Percentiles rank a stretch among this genome's conserved stretches.
Evolutionary conservation across 2,888 invertebrate genomes (phyloP).

Genomic region (Troglohyphantes excavatus): DNA sequence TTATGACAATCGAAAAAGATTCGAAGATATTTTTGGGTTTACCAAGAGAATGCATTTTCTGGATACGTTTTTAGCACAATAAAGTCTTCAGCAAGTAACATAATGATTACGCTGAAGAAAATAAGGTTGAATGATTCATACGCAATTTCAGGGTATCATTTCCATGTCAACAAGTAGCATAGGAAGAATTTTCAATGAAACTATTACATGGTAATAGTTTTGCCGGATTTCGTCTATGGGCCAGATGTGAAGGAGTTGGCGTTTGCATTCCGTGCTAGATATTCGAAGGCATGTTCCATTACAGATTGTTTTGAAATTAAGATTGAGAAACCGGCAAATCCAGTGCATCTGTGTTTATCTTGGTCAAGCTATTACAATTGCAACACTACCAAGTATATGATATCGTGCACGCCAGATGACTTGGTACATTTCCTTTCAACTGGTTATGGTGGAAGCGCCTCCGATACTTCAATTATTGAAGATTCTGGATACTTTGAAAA

Average conservation of each 20-base stretch:
- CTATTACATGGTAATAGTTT: no score
- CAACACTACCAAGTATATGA: not conserved
- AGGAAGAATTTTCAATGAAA: no score
- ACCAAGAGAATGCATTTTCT: no score
- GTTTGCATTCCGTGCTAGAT: not conserved
- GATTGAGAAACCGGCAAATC: not conserved
- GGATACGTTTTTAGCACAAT: no score
- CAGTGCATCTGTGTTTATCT: not conserved
- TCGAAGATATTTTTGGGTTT: no score
- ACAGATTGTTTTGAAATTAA: not conserved
- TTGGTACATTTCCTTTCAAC: not conserved
- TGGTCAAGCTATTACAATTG: not conserved
- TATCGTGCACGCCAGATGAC: not conserved
- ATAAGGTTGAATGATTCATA: no score
- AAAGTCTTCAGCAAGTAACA: no score
- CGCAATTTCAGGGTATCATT: no score
- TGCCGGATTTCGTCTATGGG: no score
- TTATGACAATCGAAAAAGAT: no score
- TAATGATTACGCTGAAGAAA: no score
- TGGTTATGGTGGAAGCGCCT: not conserved
- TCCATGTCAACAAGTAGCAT: no score
- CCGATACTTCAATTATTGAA: not conserved
- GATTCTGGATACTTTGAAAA: not conserved
- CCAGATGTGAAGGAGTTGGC: not conserved
- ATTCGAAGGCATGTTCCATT: not conserved